These are phyloP conservation scores for Crotalus horridus DNA, from an alignment of 2,113 vertebrate genomes.

Conservation along the genomic window DNA sequence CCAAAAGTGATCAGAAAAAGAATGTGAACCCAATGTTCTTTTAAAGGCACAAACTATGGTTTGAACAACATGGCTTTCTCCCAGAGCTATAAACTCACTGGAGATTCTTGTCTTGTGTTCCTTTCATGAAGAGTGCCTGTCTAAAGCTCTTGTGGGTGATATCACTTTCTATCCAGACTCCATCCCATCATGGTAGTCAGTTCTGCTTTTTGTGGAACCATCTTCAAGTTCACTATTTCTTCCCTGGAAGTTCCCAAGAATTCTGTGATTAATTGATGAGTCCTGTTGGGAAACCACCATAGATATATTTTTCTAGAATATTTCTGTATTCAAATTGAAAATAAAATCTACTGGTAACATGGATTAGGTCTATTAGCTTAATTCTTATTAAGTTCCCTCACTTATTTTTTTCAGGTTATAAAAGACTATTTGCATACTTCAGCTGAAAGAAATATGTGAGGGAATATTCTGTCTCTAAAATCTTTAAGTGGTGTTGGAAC, in stretches of 20 bases:
- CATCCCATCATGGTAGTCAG: not conserved
- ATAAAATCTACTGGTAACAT: not conserved
- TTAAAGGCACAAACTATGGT: not conserved
- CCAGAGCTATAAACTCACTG: not conserved
- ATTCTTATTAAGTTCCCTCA: not conserved
- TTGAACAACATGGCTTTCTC: not conserved
- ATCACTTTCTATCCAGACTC: not conserved
- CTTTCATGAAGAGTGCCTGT: too few relatives aligned
- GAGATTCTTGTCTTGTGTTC: too few relatives aligned
- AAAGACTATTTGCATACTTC: not conserved
- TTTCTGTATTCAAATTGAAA: not conserved
- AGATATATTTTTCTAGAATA: not conserved
- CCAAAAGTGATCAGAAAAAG: not conserved
- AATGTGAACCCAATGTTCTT: not conserved
- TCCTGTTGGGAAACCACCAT: not conserved
- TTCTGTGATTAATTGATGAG: not conserved
- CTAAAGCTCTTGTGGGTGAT: too few relatives aligned
- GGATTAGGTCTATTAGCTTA: not conserved
- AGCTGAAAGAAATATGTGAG: not conserved
- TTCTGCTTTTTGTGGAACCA: not conserved
- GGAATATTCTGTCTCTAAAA: not conserved
- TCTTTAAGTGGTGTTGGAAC: not conserved
- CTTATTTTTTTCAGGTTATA: not conserved
- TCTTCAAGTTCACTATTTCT: not conserved
- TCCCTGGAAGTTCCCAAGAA: not conserved